Percentiles rank a stretch among this genome's conserved stretches.
These are phyloP conservation scores for Erpetoichthys calabaricus DNA, from an alignment of 2,797 vertebrate species.

Conservation along the genomic window DNA sequence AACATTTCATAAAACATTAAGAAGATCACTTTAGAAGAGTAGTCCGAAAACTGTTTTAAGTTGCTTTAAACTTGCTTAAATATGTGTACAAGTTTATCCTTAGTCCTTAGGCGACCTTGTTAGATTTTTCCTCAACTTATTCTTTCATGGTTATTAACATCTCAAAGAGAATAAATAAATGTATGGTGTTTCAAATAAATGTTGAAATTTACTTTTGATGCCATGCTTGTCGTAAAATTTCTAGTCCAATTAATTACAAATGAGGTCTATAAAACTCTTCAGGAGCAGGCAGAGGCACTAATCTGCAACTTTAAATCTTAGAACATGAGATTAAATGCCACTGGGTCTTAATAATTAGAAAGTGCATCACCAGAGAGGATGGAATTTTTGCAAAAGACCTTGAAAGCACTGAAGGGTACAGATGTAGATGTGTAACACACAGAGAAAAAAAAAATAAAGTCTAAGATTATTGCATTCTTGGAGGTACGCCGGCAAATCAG, in stretches of 20 bases:
- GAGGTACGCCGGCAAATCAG: not conserved
- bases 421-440: not conserved
- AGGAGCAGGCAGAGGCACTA: conserved; percentile 21
- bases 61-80: too few species aligned
- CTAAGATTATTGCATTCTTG: not conserved
- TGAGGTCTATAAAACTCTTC: conserved; percentile 14
- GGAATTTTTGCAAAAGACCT: conserved; percentile 47
- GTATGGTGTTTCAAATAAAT: too few species aligned
- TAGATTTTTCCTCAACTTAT: too few species aligned
- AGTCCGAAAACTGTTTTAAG: too few species aligned
- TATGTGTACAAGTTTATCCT: too few species aligned
- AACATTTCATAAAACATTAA: too few species aligned
- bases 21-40: too few species aligned
- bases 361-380: conserved; percentile 39
- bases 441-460: too few species aligned
- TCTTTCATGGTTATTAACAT: too few species aligned
- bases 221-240: too few species aligned
- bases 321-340: conserved; percentile 33
- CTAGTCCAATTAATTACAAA: conserved; percentile 7
- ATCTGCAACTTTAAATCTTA: conserved; percentile 31
- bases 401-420: conserved; percentile 54
- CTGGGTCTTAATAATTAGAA: conserved; percentile 42
- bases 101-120: too few species aligned
- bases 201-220: not conserved
- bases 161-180: too few species aligned